Evolutionary conservation across 2,888 invertebrate genomes (phyloP).

Genomic region (Disparrhopalites patrizii): DNA sequence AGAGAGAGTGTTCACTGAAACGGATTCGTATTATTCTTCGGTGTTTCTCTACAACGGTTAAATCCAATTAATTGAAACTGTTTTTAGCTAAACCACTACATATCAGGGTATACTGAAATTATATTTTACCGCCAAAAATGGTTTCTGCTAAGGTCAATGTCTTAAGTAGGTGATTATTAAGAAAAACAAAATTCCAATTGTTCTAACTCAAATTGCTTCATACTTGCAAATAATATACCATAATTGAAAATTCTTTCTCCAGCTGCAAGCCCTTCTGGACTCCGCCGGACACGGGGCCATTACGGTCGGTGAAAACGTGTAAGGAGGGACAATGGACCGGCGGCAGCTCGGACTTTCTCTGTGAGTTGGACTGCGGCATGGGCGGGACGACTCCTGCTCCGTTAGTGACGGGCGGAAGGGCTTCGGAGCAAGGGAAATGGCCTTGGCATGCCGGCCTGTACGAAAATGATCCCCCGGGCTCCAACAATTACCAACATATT

Average conservation of each 20-base stretch:
- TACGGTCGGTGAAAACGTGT: slow-evolving; percentile 4
- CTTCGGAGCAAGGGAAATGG: slow-evolving; percentile 34
- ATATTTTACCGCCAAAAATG: no score
- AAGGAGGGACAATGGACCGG: slow-evolving; percentile 26
- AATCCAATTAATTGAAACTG: no score
- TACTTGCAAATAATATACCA: no score
- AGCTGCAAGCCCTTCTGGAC: slow-evolving; percentile 17
- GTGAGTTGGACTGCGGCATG: slow-evolving; percentile 30
- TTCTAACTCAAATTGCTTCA: no score
- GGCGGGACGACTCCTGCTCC: slow-evolving; percentile 24
- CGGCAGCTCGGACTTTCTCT: slow-evolving; percentile 15
- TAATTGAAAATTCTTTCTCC: background rate
- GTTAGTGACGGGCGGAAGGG: slow-evolving; percentile 26
- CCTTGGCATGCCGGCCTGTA: slow-evolving; percentile 37
- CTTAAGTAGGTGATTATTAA: no score
- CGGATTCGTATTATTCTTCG: no score
- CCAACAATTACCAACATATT: slow-evolving; percentile 24
- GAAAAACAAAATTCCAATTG: no score
- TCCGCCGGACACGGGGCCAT: slow-evolving; percentile 26
- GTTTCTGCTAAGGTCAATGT: no score
- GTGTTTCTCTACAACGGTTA: no score
- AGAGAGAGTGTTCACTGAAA: no score
- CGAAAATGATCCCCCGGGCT: slow-evolving; percentile 28
- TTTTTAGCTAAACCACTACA: no score
- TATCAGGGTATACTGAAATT: no score